Conservation (phyloP, 2,113 vertebrate species). For the Notiomystis cincta region DNA sequence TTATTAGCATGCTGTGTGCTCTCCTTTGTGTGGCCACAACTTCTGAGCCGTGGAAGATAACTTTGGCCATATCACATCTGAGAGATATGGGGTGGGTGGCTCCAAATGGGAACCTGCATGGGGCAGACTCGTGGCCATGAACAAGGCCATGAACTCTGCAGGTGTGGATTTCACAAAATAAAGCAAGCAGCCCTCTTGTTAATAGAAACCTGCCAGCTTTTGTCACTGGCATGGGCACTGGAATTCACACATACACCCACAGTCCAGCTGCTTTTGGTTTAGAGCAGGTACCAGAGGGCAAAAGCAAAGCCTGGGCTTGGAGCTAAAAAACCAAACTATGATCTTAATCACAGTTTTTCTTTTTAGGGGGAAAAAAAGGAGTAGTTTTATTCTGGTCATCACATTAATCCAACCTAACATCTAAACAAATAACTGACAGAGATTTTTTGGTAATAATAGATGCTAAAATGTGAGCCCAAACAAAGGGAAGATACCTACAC, state of each 20-base stretch:
- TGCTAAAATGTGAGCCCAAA: constrained; percentile 59
- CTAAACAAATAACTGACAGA: constrained; percentile 48
- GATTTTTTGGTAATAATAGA: constrained; percentile 65
- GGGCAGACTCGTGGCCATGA: not conserved
- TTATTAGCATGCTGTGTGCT: constrained; percentile 29
- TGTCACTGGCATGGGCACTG: not conserved
- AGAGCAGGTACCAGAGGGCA: not conserved
- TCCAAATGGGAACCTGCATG: not conserved
- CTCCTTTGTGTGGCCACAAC: not conserved
- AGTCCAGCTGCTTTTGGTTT: fast-evolving
- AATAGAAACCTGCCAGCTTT: not conserved
- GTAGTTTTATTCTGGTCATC: not conserved
- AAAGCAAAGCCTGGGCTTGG: not conserved
- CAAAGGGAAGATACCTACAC: constrained; percentile 48
- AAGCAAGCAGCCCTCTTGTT: not conserved
- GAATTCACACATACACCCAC: too few relatives aligned
- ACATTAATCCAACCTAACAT: not conserved
- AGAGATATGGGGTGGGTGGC: not conserved
- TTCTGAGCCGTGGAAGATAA: not conserved
- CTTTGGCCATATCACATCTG: not conserved
- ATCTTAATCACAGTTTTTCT: not conserved
- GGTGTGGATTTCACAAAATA: not conserved
- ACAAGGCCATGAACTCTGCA: not conserved
- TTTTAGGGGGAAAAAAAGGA: not conserved
- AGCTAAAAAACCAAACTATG: not conserved